These are phyloP conservation scores for Atta colombica DNA, from an alignment of 1,140 invertebrate species.

Conservation along the genomic window DNA sequence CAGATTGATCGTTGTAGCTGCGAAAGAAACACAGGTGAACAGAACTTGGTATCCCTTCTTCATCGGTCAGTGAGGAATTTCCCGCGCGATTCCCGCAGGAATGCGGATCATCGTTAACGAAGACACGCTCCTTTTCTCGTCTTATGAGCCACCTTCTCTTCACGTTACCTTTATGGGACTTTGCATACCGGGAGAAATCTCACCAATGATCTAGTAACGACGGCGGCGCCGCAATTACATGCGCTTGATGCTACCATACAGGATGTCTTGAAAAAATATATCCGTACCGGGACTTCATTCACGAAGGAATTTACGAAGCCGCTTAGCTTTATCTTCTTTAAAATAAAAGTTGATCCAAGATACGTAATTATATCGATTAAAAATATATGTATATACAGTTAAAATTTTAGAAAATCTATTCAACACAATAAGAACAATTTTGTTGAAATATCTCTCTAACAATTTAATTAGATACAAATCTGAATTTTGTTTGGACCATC, in stretches of 20 bases:
- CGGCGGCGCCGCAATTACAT: conserved; percentile 51
- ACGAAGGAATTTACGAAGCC: conserved; percentile 26
- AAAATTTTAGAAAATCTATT: background rate
- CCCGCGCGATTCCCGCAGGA: conserved; percentile 71
- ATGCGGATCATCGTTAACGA: conserved; percentile 76
- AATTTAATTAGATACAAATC: too few relatives aligned
- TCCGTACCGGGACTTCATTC: conserved; percentile 5
- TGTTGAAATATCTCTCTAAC: too few relatives aligned
- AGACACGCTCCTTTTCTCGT: conserved; percentile 69
- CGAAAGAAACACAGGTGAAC: conserved; percentile 69
- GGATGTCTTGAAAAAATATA: conserved; percentile 19
- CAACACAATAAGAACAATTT: background rate
- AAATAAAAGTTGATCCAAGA: conserved; percentile 3
- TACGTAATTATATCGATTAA: conserved; percentile 6
- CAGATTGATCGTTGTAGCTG: background rate
- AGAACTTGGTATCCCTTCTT: conserved; percentile 66
- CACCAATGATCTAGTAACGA: conserved; percentile 66
- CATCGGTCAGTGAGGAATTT: conserved; percentile 67
- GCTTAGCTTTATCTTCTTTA: background rate
- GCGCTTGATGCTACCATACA: conserved; percentile 17
- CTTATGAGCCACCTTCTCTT: conserved; percentile 43
- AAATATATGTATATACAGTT: background rate
- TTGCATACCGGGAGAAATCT: conserved; percentile 64
- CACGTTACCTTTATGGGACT: conserved; percentile 66
- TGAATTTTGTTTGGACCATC: too few relatives aligned